These are phyloP conservation scores for Drosophila conformis DNA, from an alignment of 2,888 invertebrate species.

Conservation along the genomic window DNA sequence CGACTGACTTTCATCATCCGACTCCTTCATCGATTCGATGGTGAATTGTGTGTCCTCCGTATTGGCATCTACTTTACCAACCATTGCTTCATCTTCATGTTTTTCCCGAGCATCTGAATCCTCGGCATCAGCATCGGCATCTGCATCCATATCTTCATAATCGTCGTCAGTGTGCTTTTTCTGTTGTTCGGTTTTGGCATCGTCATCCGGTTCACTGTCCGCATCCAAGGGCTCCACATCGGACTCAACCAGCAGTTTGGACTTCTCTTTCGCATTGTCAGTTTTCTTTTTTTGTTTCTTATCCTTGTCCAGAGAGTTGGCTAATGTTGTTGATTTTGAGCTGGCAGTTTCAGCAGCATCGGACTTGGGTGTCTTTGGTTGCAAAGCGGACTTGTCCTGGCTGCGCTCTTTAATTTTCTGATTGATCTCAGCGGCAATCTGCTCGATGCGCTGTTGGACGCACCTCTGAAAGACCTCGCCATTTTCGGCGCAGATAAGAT, in stretches of 20 bases:
- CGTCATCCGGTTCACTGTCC: conserved; percentile 41
- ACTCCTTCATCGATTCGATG: conserved; percentile 65
- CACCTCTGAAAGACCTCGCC: conserved; percentile 92
- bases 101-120: conserved; percentile 35
- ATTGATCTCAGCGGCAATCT: conserved; percentile 81
- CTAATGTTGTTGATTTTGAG: neutral
- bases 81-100: conserved; percentile 8
- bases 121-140: conserved; percentile 14
- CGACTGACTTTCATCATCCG: conserved; percentile 61
- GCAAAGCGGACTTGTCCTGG: conserved; percentile 30
- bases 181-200: conserved; percentile 7
- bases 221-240: conserved; percentile 46
- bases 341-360: conserved; percentile 18
- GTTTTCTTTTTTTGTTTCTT: neutral
- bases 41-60: conserved; percentile 69
- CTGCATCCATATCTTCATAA: conserved; percentile 1
- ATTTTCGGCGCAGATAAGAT: conserved; percentile 89
- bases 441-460: conserved; percentile 94
- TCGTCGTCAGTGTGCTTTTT: conserved; percentile 17
- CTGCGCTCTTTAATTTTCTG: conserved; percentile 64
- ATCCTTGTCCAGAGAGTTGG: neutral
- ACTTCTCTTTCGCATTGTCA: neutral
- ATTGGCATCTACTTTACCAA: conserved; percentile 23
- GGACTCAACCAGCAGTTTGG: conserved; percentile 15
- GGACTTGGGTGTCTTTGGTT: conserved; percentile 44